Evolutionary conservation across 2,113 vertebrate genomes (phyloP).

Genomic region (Cichladusa arquata): DNA sequence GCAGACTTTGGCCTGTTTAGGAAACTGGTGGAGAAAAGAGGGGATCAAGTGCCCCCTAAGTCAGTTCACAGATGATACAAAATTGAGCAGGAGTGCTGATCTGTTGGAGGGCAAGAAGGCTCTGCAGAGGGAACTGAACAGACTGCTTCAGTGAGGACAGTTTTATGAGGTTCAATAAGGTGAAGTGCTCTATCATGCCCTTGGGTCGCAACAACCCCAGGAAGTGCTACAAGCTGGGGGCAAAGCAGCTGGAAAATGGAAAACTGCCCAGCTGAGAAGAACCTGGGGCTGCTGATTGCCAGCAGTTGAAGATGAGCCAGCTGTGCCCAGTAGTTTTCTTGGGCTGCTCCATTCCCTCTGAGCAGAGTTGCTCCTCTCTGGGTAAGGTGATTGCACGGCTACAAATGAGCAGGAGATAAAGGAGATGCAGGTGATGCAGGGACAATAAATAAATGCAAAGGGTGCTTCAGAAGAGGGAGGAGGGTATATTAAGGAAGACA

Average conservation of each 20-base stretch:
- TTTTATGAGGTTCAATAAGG: not conserved
- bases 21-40: not conserved
- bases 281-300: not conserved
- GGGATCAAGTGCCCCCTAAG: not conserved
- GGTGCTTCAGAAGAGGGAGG: not conserved
- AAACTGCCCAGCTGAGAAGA: not conserved
- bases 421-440: not conserved
- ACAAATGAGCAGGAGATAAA: not conserved
- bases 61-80: not conserved
- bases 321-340: not conserved
- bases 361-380: not conserved
- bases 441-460: not conserved
- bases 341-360: not conserved
- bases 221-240: not conserved
- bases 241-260: not conserved
- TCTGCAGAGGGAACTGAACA: not conserved
- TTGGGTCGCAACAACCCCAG: not conserved
- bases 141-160: not conserved
- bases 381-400: not conserved
- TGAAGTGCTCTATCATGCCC: not conserved
- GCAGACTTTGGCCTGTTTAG: not conserved
- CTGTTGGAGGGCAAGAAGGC: not conserved
- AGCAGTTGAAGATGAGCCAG: not conserved
- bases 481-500: fast-evolving
- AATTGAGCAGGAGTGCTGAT: not conserved